Evolutionary conservation across 2,888 invertebrate genomes (phyloP).

Genomic region (Sphaerophoria taeniata): DNA sequence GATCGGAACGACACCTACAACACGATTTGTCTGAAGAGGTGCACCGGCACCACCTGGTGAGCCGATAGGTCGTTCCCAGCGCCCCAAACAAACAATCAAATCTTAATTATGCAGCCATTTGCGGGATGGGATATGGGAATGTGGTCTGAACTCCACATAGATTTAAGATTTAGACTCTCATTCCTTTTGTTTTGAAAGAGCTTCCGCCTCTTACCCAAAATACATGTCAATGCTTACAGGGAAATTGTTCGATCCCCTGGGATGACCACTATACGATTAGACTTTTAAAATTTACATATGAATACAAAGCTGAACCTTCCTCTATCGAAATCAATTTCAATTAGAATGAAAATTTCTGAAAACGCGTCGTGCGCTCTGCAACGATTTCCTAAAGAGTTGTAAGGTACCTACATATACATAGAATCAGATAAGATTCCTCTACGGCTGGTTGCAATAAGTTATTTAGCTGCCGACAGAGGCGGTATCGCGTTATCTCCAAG

Average conservation of each 20-base stretch:
- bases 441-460: slow-evolving; percentile 35
- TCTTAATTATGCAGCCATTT: slow-evolving; percentile 55
- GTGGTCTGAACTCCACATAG: slow-evolving; percentile 16
- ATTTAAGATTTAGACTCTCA: slow-evolving; percentile 19
- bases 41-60: slow-evolving; percentile 49
- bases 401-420: neutral
- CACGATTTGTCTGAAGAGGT: slow-evolving; percentile 42
- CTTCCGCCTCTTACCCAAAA: slow-evolving; percentile 57
- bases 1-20: slow-evolving; percentile 62
- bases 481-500: slow-evolving; percentile 30
- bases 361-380: slow-evolving; percentile 34
- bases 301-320: slow-evolving; percentile 53
- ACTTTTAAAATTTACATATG: slow-evolving; percentile 55
- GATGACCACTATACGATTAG: neutral
- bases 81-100: slow-evolving; percentile 68
- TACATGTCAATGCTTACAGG: slow-evolving; percentile 36
- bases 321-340: slow-evolving; percentile 62
- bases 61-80: slow-evolving; percentile 67
- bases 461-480: slow-evolving; percentile 32
- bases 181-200: slow-evolving; percentile 15
- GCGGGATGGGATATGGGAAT: slow-evolving; percentile 25
- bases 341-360: slow-evolving; percentile 60
- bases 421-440: slow-evolving; percentile 22
- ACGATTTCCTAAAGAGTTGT: slow-evolving; percentile 9
- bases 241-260: slow-evolving; percentile 16